Conservation (phyloP, 2,888 invertebrate genomes). For the Sphaeridia pumilis region DNA sequence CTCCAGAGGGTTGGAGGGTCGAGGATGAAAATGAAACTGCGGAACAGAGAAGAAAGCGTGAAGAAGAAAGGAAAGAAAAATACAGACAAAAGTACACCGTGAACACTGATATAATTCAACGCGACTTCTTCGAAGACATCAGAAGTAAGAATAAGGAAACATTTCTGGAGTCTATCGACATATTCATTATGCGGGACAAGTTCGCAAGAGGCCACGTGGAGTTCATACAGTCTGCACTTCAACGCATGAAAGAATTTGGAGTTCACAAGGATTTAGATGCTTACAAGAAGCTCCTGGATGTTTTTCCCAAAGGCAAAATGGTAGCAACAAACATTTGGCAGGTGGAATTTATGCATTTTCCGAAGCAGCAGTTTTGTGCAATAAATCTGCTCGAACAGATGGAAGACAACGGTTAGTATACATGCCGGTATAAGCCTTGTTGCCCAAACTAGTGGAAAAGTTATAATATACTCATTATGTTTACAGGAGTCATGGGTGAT, state of each 20-base stretch:
- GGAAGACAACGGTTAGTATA: slow-evolving; percentile 68
- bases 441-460: neutral
- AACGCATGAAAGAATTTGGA: slow-evolving; percentile 76
- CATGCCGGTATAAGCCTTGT: neutral
- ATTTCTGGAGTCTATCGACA: slow-evolving; percentile 60
- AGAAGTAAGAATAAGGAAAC: slow-evolving; percentile 53
- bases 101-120: neutral
- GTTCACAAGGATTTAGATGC: slow-evolving; percentile 69
- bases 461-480: neutral
- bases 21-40: neutral
- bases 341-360: slow-evolving; percentile 84
- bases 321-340: slow-evolving; percentile 71
- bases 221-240: slow-evolving; percentile 82
- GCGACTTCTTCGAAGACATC: slow-evolving; percentile 38
- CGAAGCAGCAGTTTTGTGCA: slow-evolving; percentile 88
- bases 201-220: slow-evolving; percentile 78
- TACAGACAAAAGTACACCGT: slow-evolving; percentile 8
- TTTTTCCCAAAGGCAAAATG: slow-evolving; percentile 79
- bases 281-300: slow-evolving; percentile 72
- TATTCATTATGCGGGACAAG: slow-evolving; percentile 56
- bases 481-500: slow-evolving; percentile 75
- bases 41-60: neutral
- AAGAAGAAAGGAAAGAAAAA: slow-evolving; percentile 2
- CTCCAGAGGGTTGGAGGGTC: neutral
- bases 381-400: slow-evolving; percentile 85